phyloP scores from a whole-genome alignment of 2,888 invertebrate species.

The Drosophila mimica region DNA sequence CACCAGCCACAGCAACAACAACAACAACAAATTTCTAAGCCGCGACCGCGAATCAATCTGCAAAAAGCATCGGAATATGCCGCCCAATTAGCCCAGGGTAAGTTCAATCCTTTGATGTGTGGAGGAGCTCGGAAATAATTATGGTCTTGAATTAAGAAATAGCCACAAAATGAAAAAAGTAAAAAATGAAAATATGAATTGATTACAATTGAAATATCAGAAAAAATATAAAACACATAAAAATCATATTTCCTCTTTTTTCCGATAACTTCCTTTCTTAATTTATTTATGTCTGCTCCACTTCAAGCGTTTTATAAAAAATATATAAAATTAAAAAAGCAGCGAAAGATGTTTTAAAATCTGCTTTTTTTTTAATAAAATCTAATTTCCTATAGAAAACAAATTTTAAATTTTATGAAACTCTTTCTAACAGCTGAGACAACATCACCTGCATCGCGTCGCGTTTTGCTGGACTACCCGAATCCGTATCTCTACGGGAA shows the following conservation, averaged over 20 bases:
- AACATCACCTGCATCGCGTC: slow-evolving; percentile 85
- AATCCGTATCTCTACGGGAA: slow-evolving; percentile 85
- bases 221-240: not conserved
- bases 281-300: too few relatives aligned
- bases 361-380: accelerated
- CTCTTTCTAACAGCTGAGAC: slow-evolving; percentile 82
- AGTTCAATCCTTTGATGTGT: slow-evolving; percentile 28
- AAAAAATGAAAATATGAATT: not conserved
- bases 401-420: not conserved
- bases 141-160: not conserved
- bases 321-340: not conserved
- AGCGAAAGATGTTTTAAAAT: not conserved
- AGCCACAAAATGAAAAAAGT: not conserved
- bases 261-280: too few relatives aligned
- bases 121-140: not conserved
- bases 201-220: not conserved
- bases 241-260: not conserved
- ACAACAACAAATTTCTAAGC: slow-evolving; percentile 80
- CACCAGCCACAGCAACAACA: slow-evolving; percentile 70
- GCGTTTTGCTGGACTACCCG: slow-evolving; percentile 85
- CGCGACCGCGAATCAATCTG: slow-evolving; percentile 84
- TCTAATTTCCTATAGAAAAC: not conserved
- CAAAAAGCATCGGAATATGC: slow-evolving; percentile 85
- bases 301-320: not conserved
- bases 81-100: slow-evolving; percentile 84